Evolutionary conservation across 2,888 invertebrate species (phyloP).

Genomic region (Mystacides longicornis): DNA sequence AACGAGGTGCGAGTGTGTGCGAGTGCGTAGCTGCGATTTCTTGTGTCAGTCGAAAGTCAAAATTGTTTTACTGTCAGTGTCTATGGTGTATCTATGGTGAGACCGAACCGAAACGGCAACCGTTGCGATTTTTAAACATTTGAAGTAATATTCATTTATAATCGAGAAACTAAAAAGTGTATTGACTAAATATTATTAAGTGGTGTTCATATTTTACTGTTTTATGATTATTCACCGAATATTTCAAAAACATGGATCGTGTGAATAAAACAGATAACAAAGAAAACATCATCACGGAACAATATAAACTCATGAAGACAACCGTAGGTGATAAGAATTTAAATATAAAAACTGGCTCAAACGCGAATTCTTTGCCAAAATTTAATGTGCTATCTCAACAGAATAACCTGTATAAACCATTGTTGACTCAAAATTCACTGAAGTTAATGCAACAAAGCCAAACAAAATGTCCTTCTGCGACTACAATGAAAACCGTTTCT

Average conservation of each 20-base stretch:
- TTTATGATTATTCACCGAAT: neutral
- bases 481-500: neutral
- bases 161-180: no score
- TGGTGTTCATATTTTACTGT: no score
- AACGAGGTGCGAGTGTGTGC: no score
- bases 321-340: conserved; percentile 2
- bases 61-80: no score
- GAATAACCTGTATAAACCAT: conserved; percentile 6
- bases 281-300: conserved; percentile 13
- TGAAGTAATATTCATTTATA: no score
- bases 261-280: conserved; percentile 15
- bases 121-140: no score
- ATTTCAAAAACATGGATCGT: conserved; percentile 17
- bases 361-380: neutral
- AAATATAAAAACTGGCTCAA: neutral
- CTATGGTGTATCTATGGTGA: no score
- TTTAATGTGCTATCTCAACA: neutral
- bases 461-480: neutral
- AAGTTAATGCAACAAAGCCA: neutral
- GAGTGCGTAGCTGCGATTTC: no score
- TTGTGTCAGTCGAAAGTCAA: no score
- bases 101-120: no score
- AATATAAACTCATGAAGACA: conserved; percentile 14
- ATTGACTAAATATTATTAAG: no score
- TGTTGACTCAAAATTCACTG: conserved; percentile 3